These are phyloP conservation scores for Dendrocincla fuliginosa DNA, from an alignment of 2,797 vertebrate species.

Conservation along the genomic window DNA sequence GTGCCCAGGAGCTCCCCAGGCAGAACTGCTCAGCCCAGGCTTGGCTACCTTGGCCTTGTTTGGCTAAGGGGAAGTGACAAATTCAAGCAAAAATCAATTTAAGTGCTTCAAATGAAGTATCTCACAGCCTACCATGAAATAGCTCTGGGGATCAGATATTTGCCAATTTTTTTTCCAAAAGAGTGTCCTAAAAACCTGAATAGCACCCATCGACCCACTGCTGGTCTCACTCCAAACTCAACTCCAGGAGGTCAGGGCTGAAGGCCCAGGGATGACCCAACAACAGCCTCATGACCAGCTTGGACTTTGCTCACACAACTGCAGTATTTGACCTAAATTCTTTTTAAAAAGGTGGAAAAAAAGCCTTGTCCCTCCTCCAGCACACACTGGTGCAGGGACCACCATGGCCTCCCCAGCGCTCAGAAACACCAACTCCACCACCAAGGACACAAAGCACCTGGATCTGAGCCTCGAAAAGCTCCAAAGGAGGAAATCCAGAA, in stretches of 20 bases:
- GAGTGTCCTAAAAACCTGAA: background rate
- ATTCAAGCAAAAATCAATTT: background rate
- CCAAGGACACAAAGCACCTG: background rate
- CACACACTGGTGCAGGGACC: background rate
- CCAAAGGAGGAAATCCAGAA: background rate
- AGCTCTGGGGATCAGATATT: background rate
- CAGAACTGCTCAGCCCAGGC: background rate
- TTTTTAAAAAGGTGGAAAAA: background rate
- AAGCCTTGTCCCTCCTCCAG: background rate
- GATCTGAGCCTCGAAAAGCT: background rate
- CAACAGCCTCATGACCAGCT: rapidly evolving
- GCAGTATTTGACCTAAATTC: background rate
- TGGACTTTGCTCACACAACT: background rate
- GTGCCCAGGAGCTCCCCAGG: background rate
- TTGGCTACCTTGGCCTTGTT: background rate
- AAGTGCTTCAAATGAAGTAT: background rate
- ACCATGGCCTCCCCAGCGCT: rapidly evolving
- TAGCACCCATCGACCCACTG: rapidly evolving
- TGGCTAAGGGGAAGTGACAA: background rate
- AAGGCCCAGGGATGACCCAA: background rate
- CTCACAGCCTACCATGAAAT: background rate
- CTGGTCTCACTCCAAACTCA: background rate
- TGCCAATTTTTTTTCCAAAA: background rate
- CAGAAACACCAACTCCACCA: background rate
- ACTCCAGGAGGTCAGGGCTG: background rate